A percentile compares a stretch with the other conserved stretches of the same genome.
phyloP scores from a whole-genome alignment of 2,797 vertebrate species.

The Dicrostonyx torquatus region DNA sequence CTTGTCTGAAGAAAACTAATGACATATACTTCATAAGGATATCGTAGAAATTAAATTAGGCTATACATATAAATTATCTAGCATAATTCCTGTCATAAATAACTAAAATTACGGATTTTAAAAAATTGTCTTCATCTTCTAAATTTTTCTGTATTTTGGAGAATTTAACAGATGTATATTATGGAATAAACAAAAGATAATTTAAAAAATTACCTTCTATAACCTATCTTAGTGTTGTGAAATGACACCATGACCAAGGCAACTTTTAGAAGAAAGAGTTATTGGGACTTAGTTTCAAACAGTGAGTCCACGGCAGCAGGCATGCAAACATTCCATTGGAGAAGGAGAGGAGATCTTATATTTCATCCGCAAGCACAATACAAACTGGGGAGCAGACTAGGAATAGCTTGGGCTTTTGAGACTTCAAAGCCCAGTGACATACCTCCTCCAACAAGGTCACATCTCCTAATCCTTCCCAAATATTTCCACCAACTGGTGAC shows the following conservation, averaged over 20 bases:
- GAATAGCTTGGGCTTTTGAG: neutral
- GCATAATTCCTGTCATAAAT: slow-evolving; percentile 11
- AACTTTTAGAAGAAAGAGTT: neutral
- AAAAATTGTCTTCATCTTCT: neutral
- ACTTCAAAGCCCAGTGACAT: neutral
- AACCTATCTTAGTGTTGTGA: neutral
- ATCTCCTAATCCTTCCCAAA: neutral
- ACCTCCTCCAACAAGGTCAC: neutral
- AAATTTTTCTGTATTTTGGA: neutral
- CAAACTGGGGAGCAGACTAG: neutral
- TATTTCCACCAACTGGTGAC: neutral
- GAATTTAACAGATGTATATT: neutral
- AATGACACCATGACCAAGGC: neutral
- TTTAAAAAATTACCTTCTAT: neutral
- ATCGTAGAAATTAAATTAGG: slow-evolving; percentile 32
- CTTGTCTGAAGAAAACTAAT: neutral
- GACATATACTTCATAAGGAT: slow-evolving; percentile 4
- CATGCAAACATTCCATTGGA: neutral
- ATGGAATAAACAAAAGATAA: neutral
- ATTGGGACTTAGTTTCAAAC: neutral
- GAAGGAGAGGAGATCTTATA: neutral
- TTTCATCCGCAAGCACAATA: neutral
- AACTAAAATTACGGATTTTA: neutral
- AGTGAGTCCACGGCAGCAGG: neutral
- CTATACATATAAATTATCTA: neutral